Evolutionary conservation across 2,113 vertebrate genomes (phyloP).

Genomic region (Procavia capensis): DNA sequence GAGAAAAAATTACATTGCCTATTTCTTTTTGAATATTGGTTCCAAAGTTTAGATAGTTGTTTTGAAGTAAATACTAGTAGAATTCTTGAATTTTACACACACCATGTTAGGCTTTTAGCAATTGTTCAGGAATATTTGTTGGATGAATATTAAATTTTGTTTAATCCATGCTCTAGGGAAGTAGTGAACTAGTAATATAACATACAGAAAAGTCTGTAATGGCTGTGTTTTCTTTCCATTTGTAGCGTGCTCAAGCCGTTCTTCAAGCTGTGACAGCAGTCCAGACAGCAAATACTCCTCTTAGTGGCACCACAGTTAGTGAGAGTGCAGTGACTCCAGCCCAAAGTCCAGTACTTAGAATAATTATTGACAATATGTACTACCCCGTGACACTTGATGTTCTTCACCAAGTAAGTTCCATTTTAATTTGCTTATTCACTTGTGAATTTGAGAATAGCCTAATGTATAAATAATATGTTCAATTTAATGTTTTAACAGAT

Average conservation of each 20-base stretch:
- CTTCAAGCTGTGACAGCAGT: slow-evolving; percentile 94
- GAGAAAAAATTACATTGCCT: not conserved
- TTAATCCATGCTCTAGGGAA: not conserved
- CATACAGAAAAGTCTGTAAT: not conserved
- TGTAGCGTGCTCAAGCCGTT: slow-evolving; percentile 93
- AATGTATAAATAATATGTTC: slow-evolving; percentile 33
- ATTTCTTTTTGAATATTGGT: not conserved
- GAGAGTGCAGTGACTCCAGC: slow-evolving; percentile 93
- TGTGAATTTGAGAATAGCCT: not conserved
- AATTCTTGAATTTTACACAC: slow-evolving; percentile 11
- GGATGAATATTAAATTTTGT: not conserved
- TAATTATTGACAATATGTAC: slow-evolving; percentile 99
- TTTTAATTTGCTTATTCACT: slow-evolving; percentile 41
- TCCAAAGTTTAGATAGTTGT: not conserved
- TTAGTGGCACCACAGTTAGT: slow-evolving; percentile 92
- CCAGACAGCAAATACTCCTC: slow-evolving; percentile 93
- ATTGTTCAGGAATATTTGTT: not conserved
- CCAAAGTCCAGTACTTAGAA: slow-evolving; percentile 96
- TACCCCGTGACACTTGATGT: slow-evolving; percentile 99
- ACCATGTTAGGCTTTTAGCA: not conserved
- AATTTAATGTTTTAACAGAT: slow-evolving; percentile 89
- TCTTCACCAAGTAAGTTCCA: slow-evolving; percentile 94
- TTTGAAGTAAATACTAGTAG: not conserved
- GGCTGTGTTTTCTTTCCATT: not conserved
- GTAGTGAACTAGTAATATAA: not conserved